phyloP scores from a whole-genome alignment of 1,140 invertebrate genomes.

The Diuraphis noxia region DNA sequence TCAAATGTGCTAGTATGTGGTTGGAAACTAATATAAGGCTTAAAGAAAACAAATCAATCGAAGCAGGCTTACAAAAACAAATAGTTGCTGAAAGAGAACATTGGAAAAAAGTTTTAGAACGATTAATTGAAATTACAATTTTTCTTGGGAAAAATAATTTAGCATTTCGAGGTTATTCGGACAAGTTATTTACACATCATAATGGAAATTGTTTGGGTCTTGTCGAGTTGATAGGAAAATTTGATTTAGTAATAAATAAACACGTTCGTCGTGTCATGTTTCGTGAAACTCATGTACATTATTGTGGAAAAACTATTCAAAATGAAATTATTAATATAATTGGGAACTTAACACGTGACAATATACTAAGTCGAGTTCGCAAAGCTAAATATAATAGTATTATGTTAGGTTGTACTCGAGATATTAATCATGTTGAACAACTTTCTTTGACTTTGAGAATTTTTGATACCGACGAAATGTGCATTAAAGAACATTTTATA shows the following conservation, averaged over 20 bases:
- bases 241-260: background rate
- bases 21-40: background rate
- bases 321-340: background rate
- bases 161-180: background rate
- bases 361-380: background rate
- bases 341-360: background rate
- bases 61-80: background rate
- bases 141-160: background rate
- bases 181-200: background rate
- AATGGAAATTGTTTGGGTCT: background rate
- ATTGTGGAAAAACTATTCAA: conserved; percentile 12
- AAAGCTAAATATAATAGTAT: background rate
- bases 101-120: background rate
- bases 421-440: background rate
- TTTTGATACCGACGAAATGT: too few species aligned
- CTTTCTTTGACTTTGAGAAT: too few species aligned
- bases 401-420: background rate
- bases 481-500: too few species aligned
- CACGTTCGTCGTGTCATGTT: background rate
- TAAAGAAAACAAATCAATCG: background rate
- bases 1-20: background rate
- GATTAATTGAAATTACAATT: background rate
- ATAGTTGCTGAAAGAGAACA: background rate
- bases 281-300: background rate
- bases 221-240: background rate